A percentile compares a stretch with the other conserved stretches of the same genome.
Conservation (phyloP, 2,888 invertebrate genomes). For the Ormyrus nitidulus region DNA sequence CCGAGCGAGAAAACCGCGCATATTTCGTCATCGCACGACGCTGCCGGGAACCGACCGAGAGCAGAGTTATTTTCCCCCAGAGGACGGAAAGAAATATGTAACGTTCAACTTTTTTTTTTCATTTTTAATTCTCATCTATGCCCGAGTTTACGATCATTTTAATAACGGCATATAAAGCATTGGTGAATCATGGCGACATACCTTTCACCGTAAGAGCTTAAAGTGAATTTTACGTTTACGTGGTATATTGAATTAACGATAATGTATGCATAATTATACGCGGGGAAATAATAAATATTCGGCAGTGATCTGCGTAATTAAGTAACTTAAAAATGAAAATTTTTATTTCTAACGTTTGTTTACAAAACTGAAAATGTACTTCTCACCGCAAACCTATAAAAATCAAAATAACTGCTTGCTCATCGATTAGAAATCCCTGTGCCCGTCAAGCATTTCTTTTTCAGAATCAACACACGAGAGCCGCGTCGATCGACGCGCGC, state of each 20-base stretch:
- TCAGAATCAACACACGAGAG: slow-evolving; percentile 6
- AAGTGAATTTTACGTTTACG: not conserved
- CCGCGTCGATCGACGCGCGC: no score
- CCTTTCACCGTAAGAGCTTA: not conserved
- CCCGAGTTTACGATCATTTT: not conserved
- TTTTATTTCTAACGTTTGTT: no score
- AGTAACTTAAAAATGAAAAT: not conserved
- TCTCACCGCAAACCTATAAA: no score
- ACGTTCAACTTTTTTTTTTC: not conserved
- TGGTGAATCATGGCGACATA: not conserved
- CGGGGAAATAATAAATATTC: not conserved
- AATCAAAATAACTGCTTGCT: no score
- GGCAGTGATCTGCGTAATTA: not conserved
- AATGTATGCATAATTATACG: not conserved
- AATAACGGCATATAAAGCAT: slow-evolving; percentile 1
- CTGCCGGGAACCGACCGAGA: slow-evolving; percentile 7
- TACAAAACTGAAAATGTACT: no score
- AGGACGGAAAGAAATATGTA: slow-evolving; percentile 9
- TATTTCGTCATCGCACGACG: slow-evolving; percentile 41
- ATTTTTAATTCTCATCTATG: not conserved
- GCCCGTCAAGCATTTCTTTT: not conserved
- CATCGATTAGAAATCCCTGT: no score
- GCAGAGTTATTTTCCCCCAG: slow-evolving; percentile 14
- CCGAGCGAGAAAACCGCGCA: slow-evolving; percentile 43
- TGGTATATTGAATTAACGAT: not conserved